Base-by-base conservation (phyloP, 2,888 invertebrate species). In the Volucella bombylans region DNA sequence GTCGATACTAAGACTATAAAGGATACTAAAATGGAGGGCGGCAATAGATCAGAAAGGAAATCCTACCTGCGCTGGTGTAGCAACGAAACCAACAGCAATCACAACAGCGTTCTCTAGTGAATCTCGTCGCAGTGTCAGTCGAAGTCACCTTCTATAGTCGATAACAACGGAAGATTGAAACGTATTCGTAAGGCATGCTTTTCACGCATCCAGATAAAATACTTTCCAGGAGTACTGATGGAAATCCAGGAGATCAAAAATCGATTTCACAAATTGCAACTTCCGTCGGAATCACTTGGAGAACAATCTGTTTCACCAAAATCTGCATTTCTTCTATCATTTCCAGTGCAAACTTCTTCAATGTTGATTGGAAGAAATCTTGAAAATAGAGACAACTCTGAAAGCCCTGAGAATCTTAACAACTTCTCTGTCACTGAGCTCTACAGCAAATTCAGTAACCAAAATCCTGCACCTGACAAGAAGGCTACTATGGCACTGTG, bases 301-400 rank as follows among this genome's bases (percentile, higher is more conserved):
- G 94, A 3, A 94, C 94, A 88, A 94, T 76, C 94, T 1, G 93
- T 94, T 74, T 94, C 94, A 1, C 94, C 94, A 0, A 94, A 94
- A 0, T 94, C 94, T 2, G 94, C 94, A 0, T 94, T 94, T 87
- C 89, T 94, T 1, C 90, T 94, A 87, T 93, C 94, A 1, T 94
- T 94, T 87, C 94, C 94, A 1, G 89, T 94, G 11, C 94, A 94
- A 1, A 94, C 94, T 0, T 93, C 93, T 86, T 77, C 77, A 6
- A 74, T 62, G 55, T 11, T 79, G 4, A 93, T 93, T 8, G 93
- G 93, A 57, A 80, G 93, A 92, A 89, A 91, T 92, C n/a, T 92
- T 92, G 1, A 93, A 93, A 88, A 82, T 15, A 38, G n/a, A 8
- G 74, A 85, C 23, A 73, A 65, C 38, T 76, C 83, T 6, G 87